Evolutionary conservation across 2,888 invertebrate species (phyloP).

Genomic region (Polyploca ridens): DNA sequence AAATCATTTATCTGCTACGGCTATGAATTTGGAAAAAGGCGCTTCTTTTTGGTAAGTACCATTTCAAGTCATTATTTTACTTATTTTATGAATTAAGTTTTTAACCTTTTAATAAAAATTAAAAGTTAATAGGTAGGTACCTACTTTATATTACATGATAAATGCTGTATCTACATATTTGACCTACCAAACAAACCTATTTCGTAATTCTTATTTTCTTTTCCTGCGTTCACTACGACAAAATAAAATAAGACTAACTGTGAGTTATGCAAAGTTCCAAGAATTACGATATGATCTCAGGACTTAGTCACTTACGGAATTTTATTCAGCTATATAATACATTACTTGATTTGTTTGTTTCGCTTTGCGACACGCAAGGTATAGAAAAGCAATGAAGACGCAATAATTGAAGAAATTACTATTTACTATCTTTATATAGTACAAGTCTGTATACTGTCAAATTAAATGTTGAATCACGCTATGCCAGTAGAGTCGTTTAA

Average conservation of each 20-base stretch:
- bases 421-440: background rate
- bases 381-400: background rate
- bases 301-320: constrained; percentile 22
- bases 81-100: background rate
- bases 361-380: background rate
- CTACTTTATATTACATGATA: too few species aligned
- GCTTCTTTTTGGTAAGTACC: constrained; percentile 67
- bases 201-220: constrained; percentile 6
- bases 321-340: constrained; percentile 16
- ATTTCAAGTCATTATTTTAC: background rate
- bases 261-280: constrained; percentile 47
- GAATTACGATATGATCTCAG: constrained; percentile 63
- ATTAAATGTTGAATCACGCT: background rate
- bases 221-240: background rate
- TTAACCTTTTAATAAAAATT: too few species aligned
- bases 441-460: background rate
- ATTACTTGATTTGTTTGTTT: constrained; percentile 12
- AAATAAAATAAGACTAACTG: constrained; percentile 2
- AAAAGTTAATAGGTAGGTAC: too few species aligned
- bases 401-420: background rate
- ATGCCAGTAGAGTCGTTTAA: background rate
- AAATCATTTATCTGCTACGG: constrained; percentile 47
- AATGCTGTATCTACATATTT: too few species aligned
- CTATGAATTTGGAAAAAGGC: constrained; percentile 56
- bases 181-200: background rate